Percentiles rank a stretch among this genome's conserved stretches.
phyloP scores from a whole-genome alignment of 2,888 invertebrate genomes.

The Perizoma flavofasciatum region DNA sequence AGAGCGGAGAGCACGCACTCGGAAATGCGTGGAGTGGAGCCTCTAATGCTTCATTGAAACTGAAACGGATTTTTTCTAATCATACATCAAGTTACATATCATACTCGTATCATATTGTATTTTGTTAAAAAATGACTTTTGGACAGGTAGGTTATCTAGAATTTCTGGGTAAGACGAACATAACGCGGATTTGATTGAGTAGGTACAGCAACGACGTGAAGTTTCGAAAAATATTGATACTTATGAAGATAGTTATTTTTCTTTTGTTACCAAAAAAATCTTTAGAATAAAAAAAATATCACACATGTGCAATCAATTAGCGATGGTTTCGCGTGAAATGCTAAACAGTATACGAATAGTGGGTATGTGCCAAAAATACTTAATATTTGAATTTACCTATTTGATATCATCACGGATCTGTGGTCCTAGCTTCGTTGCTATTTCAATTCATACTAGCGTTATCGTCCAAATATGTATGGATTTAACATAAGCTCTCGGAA shows the following conservation, averaged over 20 bases:
- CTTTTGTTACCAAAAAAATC: no score
- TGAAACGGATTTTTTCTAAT: not conserved
- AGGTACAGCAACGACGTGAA: no score
- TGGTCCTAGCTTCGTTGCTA: no score
- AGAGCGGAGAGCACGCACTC: conserved; percentile 70
- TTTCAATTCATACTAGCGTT: no score
- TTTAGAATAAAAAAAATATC: no score
- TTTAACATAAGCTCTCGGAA: no score
- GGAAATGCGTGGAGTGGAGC: conserved; percentile 62
- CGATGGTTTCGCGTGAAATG: no score
- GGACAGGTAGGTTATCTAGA: not conserved
- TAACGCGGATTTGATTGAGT: not conserved
- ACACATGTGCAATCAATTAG: no score
- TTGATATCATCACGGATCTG: not conserved
- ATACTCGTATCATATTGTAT: not conserved
- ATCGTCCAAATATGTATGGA: no score
- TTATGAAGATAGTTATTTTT: no score
- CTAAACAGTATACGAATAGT: no score
- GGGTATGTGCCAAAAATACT: not conserved
- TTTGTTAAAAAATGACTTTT: not conserved
- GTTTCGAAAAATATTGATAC: not conserved
- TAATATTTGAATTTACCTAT: not conserved
- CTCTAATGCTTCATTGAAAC: conserved; percentile 10
- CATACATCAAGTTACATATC: no score
- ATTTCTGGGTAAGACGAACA: not conserved